Base-by-base conservation (phyloP, 1,140 invertebrate species). In the Drosophila pachea region DNA sequence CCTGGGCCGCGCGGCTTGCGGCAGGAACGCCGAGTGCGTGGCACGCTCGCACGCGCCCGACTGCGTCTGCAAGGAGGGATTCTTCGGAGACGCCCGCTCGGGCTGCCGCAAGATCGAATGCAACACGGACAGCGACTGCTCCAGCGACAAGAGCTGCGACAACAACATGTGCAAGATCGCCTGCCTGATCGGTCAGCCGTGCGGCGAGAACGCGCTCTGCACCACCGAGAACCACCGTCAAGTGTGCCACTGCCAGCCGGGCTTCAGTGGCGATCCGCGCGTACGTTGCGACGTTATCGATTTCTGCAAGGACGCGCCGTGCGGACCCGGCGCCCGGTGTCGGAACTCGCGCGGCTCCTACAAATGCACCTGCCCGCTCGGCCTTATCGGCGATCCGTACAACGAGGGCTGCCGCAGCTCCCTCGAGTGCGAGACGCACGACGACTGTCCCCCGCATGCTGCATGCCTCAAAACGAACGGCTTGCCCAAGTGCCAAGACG, bases 31-130 rank as follows among this genome's bases (percentile, higher is more conserved):
- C 0, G 92, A 94, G 61, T 97, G 96, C 76, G 90, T 90, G 22
- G 92, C 93, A 1, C 90, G 92, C 40, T 91, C 93, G 70, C 95
- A 97, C 86, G 88, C 92, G 53, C 92, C 95, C 1, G 89, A 93
- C 16, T 98, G 97, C 87, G 89, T 90, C 9, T 98, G 97, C 87
- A 93, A 94, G 75, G 73, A 90, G 43, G 95, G 95, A 1, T 97
- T 93, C 87, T 93, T 93, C 73, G 95, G 95, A 1, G 94, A 97
- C 90, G 92, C 95, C 1, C 92, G 93, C 76, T 91, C 93, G 64
- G 95, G 93, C 31, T 97, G 95, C 88, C 92, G 93, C 71, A 92
- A 92, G 66, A 93, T 95, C 54, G 95, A 96, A 90, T 97, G 96
- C 79, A 90, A 91, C 48, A 84, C 68, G 6, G 92, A 95, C 69